Percentiles rank a stretch among this genome's conserved stretches.
Conservation (phyloP, 1,140 invertebrate genomes). For the Drosophila rhopaloa region DNA sequence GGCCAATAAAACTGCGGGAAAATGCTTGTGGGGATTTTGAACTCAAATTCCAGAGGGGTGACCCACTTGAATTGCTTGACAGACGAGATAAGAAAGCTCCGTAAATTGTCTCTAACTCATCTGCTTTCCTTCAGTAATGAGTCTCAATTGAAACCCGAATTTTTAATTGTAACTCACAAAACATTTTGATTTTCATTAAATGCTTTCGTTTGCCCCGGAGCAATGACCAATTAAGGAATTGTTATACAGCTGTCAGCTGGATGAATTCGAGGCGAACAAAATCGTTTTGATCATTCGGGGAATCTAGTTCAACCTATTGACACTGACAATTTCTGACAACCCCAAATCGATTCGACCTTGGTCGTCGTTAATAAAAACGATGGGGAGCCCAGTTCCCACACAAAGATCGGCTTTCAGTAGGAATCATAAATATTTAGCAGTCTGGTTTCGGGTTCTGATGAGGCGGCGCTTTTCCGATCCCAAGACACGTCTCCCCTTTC, state of each 20-base stretch:
- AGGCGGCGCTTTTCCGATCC: constrained; percentile 25
- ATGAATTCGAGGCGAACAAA: constrained; percentile 32
- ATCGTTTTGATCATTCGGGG: constrained; percentile 12
- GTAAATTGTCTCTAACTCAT: constrained; percentile 10
- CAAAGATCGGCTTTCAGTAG: constrained; percentile 48
- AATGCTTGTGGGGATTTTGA: constrained; percentile 38
- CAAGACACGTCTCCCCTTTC: constrained; percentile 38
- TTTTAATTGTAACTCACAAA: constrained; percentile 39
- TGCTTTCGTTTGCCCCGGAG: constrained; percentile 1
- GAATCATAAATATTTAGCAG: constrained; percentile 26
- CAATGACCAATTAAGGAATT: constrained; percentile 32
- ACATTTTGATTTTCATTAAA: constrained; percentile 26
- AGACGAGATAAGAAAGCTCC: constrained; percentile 23
- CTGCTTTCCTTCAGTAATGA: constrained; percentile 8
- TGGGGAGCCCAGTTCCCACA: constrained; percentile 40
- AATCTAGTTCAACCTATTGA: constrained; percentile 43
- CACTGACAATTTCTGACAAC: constrained; percentile 24
- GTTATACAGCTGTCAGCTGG: constrained; percentile 49
- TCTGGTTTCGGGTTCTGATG: constrained; percentile 22
- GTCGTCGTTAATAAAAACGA: constrained; percentile 13
- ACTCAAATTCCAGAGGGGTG: constrained; percentile 20
- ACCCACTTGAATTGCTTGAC: constrained; percentile 29
- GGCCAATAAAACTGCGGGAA: constrained; percentile 31
- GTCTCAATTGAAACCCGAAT: constrained; percentile 32
- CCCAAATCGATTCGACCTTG: constrained; percentile 42